A percentile compares a stretch with the other conserved stretches of the same genome.
These are phyloP conservation scores for Lepus townsendii DNA, from an alignment of 2,797 vertebrate species.

Conservation along the genomic window DNA sequence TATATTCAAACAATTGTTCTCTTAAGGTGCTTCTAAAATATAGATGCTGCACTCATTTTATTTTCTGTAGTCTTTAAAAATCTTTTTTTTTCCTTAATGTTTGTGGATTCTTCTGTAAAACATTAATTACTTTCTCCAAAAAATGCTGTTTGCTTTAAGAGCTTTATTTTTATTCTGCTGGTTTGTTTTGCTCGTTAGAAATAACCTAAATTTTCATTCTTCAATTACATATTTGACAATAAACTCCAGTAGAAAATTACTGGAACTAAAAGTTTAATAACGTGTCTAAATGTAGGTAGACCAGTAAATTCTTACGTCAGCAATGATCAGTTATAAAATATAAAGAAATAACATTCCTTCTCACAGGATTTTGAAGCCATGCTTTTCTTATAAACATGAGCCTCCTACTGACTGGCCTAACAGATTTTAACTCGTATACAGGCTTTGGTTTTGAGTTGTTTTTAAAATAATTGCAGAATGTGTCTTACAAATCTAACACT, in stretches of 20 bases:
- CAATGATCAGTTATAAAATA: neutral
- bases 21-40: conserved; percentile 48
- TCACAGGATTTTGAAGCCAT: neutral
- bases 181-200: neutral
- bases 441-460: no score
- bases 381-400: neutral
- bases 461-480: conserved; percentile 22
- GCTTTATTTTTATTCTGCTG: neutral
- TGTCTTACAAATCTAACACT: neutral
- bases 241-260: conserved; percentile 8
- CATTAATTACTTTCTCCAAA: neutral
- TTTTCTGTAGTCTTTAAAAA: neutral
- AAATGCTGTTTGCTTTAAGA: neutral
- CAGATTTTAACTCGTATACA: neutral
- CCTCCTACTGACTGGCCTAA: neutral
- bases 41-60: neutral
- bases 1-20: conserved; percentile 13
- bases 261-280: conserved; percentile 31
- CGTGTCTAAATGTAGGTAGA: neutral
- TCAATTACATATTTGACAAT: neutral
- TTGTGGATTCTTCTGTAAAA: conserved; percentile 17
- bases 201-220: neutral
- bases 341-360: neutral
- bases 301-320: neutral
- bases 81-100: neutral